phyloP scores from a whole-genome alignment of 2,113 vertebrate species.

The Salvelinus fontinalis region DNA sequence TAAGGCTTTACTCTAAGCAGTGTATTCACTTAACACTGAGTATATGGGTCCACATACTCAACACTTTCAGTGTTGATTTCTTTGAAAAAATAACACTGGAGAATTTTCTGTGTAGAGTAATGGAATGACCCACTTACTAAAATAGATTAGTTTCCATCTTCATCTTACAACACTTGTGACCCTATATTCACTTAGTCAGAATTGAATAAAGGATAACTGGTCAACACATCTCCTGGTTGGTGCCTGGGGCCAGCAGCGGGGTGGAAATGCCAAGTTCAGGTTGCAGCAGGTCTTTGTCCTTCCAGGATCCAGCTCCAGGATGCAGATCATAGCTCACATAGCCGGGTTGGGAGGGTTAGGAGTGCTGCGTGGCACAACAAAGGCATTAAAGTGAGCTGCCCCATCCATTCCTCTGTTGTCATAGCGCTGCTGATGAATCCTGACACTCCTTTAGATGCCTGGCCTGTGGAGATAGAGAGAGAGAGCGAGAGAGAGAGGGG shows the following conservation, averaged over 20 bases:
- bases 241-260: neutral
- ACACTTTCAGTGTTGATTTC: too few relatives aligned
- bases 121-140: constrained; percentile 37
- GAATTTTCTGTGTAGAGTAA: constrained; percentile 13
- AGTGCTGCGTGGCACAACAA: constrained; percentile 34
- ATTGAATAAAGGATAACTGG: neutral
- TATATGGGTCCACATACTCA: too few relatives aligned
- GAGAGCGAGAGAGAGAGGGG: too few relatives aligned
- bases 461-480: constrained; percentile 8
- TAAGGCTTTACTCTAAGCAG: too few relatives aligned
- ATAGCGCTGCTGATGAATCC: constrained; percentile 49
- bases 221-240: neutral
- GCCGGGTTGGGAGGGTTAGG: constrained; percentile 5
- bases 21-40: too few relatives aligned
- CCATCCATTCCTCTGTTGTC: constrained; percentile 58
- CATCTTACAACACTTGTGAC: neutral
- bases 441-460: constrained; percentile 35
- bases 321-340: constrained; percentile 17
- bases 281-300: constrained; percentile 24
- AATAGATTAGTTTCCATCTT: constrained; percentile 30
- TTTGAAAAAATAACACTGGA: too few relatives aligned
- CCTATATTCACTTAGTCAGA: neutral
- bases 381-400: constrained; percentile 55
- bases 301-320: constrained; percentile 48
- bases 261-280: constrained; percentile 53